Evolutionary conservation across 53 echinoderm and acorn worm genomes (phyloP).

Genomic region (Apostichopus leukothele): DNA sequence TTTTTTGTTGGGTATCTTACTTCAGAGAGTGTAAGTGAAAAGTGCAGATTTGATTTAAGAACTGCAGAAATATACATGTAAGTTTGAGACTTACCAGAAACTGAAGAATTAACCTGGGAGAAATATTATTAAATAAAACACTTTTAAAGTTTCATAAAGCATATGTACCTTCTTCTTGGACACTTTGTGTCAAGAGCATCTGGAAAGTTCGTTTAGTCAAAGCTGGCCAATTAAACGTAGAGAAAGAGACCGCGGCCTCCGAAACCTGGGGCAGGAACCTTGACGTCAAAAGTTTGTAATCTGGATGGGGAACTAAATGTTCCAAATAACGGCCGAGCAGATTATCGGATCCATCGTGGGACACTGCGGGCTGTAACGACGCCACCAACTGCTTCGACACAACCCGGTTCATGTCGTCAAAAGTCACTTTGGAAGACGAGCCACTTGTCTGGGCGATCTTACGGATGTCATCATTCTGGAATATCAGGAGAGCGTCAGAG

Average conservation of each 20-base stretch:
- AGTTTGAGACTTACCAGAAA: neutral
- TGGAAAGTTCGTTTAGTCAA: constrained; percentile 78
- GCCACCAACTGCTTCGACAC: constrained; percentile 69
- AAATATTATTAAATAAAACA: too few species aligned
- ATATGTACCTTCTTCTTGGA: constrained; percentile 80
- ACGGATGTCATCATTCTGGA: constrained; percentile 76
- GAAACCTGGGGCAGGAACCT: constrained; percentile 83
- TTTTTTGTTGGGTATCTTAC: too few species aligned
- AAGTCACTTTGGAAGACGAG: constrained; percentile 59
- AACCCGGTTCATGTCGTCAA: constrained; percentile 90
- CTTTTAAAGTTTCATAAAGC: too few species aligned
- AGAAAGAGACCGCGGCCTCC: constrained; percentile 75
- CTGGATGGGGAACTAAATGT: constrained; percentile 83
- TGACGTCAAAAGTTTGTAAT: constrained; percentile 91
- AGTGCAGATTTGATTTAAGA: too few species aligned
- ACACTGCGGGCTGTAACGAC: constrained; percentile 63
- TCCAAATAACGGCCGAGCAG: constrained; percentile 63
- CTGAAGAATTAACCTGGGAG: too few species aligned
- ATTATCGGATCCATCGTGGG: neutral
- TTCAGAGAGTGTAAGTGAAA: too few species aligned
- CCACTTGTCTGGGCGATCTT: constrained; percentile 67
- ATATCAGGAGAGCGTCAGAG: constrained; percentile 80
- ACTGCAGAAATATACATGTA: neutral
- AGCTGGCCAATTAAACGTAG: constrained; percentile 88
- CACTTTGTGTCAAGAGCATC: constrained; percentile 83